Conservation (phyloP, 2,888 invertebrate species). For the Synergus laeviventris region DNA sequence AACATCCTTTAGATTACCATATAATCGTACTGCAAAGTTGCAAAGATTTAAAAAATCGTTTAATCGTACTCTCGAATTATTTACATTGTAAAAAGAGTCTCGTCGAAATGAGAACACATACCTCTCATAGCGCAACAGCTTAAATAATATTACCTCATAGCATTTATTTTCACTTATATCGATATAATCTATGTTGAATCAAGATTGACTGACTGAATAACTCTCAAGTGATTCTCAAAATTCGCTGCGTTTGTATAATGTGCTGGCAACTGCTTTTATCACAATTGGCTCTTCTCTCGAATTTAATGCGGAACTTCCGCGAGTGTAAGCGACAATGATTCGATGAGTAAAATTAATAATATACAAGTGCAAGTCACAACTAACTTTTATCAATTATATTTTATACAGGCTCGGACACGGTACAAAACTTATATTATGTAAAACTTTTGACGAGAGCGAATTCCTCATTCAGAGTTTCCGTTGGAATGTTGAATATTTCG, state of each 20-base stretch:
- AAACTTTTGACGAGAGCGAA: constrained; percentile 4
- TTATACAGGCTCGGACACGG: constrained; percentile 18
- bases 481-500: constrained; percentile 24
- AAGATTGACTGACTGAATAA: constrained; percentile 17
- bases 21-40: constrained; percentile 53
- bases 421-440: constrained; percentile 10
- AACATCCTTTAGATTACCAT: constrained; percentile 68
- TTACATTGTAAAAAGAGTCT: constrained; percentile 66
- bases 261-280: constrained; percentile 36
- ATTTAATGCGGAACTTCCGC: not conserved
- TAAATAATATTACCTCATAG: constrained; percentile 39
- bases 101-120: constrained; percentile 54
- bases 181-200: constrained; percentile 25
- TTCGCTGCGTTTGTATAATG: constrained; percentile 27
- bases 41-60: constrained; percentile 49
- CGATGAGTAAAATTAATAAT: constrained; percentile 1
- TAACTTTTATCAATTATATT: constrained; percentile 2
- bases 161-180: constrained; percentile 9
- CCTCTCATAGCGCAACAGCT: constrained; percentile 49
- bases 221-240: not conserved
- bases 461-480: not conserved
- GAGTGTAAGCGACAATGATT: constrained; percentile 13
- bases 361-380: constrained; percentile 12
- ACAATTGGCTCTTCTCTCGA: constrained; percentile 6
- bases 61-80: constrained; percentile 56